Evolutionary conservation across 2,797 vertebrate species (phyloP), one percentile per base, ranked within the genome.

Genomic region (Spinibarbus caldwelli): DNA sequence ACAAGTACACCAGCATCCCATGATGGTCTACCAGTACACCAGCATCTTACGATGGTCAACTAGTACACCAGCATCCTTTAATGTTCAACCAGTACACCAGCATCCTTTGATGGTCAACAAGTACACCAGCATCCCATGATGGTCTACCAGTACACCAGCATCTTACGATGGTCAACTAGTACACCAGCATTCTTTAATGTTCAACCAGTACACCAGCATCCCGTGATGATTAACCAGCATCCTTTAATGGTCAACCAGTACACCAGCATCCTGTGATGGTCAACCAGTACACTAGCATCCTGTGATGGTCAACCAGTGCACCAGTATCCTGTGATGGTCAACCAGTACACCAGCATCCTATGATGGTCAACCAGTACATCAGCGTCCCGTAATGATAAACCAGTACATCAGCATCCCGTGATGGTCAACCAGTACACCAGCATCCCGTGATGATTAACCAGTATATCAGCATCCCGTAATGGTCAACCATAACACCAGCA

Each of bases 191-290:
- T 45, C 3, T 1, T 2, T 66, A 3, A 66, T 66, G 17, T 3
- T 5, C 64, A 66, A 19, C 0, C 31, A 21, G 1, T 67, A 43
- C 12, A 8, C 1, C 19, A 41, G 0, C 23, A 43, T 71, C 6
- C 38, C 6, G 0, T 71, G 12, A 71, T 41, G 36, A 0, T n/a
- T 1, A 14, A 70, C 8, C 5, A 70, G 0, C 36, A 41, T 38
- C 9, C 2, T 4, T 1, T 66, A 5, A 66, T 66, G 29, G 7
- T 19, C 3, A 19, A 34, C 3, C 17, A 34, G 31, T 66, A 66
- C 31, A 36, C 31, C 7, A 19, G 3, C 6, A 34, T 64, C 1
- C 10, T 3, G 1, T 41, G 10, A 41, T 70, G 10, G 1, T 70
- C 34, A 68, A 38, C 1, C 17, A 23, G 66, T 38, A 23, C 19